A percentile compares a stretch with the other conserved stretches of the same genome.
phyloP scores from a whole-genome alignment of 2,797 vertebrate genomes.

The Chloroceryle amazona region DNA sequence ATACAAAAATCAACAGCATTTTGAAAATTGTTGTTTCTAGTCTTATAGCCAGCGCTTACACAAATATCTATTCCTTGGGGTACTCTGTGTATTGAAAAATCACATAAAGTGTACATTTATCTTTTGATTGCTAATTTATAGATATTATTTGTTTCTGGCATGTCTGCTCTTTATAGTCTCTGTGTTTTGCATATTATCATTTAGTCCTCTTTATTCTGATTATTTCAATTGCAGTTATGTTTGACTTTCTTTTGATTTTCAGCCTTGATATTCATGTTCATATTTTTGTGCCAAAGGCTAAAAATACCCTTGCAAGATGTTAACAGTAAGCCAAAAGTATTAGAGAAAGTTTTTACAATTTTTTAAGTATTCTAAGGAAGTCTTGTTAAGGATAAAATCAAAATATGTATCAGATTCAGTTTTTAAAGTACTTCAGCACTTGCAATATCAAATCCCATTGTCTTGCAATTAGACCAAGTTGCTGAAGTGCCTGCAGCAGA shows the following conservation, averaged over 20 bases:
- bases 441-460: slow-evolving; percentile 2
- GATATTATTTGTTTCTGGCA: not conserved
- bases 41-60: not conserved
- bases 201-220: not conserved
- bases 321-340: not conserved
- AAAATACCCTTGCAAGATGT: not conserved
- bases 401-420: not conserved
- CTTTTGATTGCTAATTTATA: not conserved
- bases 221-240: not conserved
- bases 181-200: not conserved
- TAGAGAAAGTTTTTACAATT: not conserved
- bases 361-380: not conserved
- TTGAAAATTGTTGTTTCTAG: not conserved
- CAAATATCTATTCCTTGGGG: not conserved
- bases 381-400: not conserved
- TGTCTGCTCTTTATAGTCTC: not conserved
- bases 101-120: not conserved
- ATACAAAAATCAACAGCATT: not conserved
- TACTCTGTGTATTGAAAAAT: not conserved
- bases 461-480: slow-evolving; percentile 12
- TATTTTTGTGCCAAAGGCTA: not conserved
- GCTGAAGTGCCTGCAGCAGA: not conserved
- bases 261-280: not conserved
- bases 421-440: not conserved
- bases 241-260: slow-evolving; percentile 1